phyloP scores from a whole-genome alignment of 2,113 vertebrate genomes.

The Ciconia boyciana region DNA sequence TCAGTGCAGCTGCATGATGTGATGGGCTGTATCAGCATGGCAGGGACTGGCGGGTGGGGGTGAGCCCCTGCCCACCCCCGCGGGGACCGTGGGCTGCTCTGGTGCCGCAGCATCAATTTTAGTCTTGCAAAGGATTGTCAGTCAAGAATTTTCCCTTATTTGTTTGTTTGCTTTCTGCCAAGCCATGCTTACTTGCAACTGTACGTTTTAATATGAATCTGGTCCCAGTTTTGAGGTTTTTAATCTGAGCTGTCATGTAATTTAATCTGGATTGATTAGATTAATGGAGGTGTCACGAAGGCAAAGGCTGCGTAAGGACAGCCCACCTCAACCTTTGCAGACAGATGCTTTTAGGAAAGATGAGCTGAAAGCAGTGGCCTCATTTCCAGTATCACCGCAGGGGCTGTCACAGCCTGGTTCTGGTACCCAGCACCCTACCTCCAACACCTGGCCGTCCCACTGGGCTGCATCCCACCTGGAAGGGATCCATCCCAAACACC shows the following conservation, averaged over 20 bases:
- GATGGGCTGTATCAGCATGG: fast-evolving
- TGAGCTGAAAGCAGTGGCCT: background rate
- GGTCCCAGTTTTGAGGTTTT: background rate
- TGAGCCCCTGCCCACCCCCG: background rate
- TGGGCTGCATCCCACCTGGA: background rate
- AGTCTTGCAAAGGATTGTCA: background rate
- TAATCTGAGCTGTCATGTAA: background rate
- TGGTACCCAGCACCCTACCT: background rate
- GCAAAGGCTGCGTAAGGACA: background rate
- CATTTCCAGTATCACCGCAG: background rate
- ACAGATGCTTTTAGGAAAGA: background rate
- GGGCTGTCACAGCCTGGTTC: background rate
- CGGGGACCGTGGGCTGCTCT: fast-evolving
- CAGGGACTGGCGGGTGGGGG: background rate
- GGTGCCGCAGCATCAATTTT: background rate
- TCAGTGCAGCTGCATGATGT: background rate
- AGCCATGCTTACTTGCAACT: background rate
- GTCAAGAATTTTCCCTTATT: background rate
- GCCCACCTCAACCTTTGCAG: background rate
- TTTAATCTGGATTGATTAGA: background rate
- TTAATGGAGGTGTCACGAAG: background rate
- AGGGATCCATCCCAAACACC: background rate
- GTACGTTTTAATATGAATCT: background rate
- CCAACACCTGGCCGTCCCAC: fast-evolving
- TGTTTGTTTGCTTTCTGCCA: background rate